A percentile compares a stretch with the other conserved stretches of the same genome.
phyloP scores from a whole-genome alignment of 2,888 invertebrate species.

The Parascotia fuliginaria region DNA sequence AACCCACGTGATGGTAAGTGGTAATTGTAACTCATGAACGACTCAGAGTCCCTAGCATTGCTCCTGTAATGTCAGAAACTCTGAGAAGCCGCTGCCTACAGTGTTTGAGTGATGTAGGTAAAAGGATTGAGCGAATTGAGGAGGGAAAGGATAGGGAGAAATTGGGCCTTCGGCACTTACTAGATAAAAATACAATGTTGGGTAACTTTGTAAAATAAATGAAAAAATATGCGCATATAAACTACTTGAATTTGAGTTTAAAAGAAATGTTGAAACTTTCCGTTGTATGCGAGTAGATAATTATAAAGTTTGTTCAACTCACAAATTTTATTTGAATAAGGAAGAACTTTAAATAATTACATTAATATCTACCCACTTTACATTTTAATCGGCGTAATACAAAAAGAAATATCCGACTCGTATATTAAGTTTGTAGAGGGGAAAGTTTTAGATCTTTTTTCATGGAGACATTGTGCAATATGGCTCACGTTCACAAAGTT shows the following conservation, averaged over 20 bases:
- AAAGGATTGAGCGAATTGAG: no score
- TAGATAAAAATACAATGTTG: no score
- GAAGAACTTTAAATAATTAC: conserved; percentile 27
- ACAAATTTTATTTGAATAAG: conserved; percentile 34
- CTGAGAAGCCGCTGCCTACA: no score
- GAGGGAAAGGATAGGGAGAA: no score
- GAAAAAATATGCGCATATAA: conserved; percentile 43
- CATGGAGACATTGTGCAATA: conserved; percentile 67
- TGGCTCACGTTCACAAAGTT: conserved; percentile 63
- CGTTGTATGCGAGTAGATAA: conserved; percentile 33
- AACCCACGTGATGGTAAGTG: no score
- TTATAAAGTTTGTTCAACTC: conserved; percentile 35
- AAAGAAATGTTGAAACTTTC: conserved; percentile 38
- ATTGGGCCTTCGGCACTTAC: no score
- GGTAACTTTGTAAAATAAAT: conserved; percentile 21
- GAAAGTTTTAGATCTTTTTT: conserved; percentile 68
- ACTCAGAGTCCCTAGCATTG: no score
- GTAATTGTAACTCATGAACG: no score
- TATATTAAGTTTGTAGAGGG: conserved; percentile 55
- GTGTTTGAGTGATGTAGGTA: no score
- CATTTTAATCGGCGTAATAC: conserved; percentile 50
- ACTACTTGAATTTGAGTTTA: conserved; percentile 30
- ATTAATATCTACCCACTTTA: conserved; percentile 29
- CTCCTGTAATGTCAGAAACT: no score
- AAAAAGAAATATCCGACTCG: conserved; percentile 49